A percentile compares a stretch with the other conserved stretches of the same genome.
Conservation (phyloP, 2,113 vertebrate species). For the Uria aalge region DNA sequence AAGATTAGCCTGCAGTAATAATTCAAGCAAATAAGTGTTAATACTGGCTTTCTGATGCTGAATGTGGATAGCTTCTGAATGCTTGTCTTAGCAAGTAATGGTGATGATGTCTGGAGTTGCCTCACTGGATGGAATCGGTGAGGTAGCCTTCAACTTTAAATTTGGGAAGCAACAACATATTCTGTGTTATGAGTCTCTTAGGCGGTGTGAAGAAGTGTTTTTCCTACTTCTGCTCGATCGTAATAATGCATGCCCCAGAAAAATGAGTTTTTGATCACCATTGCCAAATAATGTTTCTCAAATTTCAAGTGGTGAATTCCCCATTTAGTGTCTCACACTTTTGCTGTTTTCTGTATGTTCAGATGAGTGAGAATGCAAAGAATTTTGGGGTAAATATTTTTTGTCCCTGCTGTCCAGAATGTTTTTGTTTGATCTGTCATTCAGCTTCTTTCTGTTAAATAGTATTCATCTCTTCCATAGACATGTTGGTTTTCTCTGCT, state of each 20-base stretch:
- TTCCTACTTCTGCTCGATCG: not conserved
- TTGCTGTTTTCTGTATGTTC: not conserved
- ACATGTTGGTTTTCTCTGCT: not conserved
- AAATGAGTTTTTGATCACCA: not conserved
- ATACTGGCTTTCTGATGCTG: not conserved
- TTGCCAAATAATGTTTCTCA: not conserved
- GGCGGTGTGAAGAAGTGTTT: not conserved
- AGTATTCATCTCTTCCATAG: not conserved
- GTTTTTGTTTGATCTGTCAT: not conserved
- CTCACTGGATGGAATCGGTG: not conserved
- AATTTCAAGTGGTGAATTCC: not conserved
- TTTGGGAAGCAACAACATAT: not conserved
- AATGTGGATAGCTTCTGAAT: not conserved
- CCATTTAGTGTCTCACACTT: not conserved
- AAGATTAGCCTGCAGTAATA: not conserved
- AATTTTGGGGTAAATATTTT: not conserved
- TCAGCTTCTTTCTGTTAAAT: not conserved
- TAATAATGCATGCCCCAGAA: not conserved
- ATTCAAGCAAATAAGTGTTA: not conserved
- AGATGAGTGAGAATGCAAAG: not conserved
- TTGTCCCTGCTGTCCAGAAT: not conserved
- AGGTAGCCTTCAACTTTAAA: not conserved
- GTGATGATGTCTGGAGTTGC: not conserved
- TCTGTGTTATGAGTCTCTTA: not conserved
- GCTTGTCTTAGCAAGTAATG: not conserved